A percentile compares a stretch with the other conserved stretches of the same genome.
Conservation (phyloP, 2,888 invertebrate genomes). For the Salticus scenicus region DNA sequence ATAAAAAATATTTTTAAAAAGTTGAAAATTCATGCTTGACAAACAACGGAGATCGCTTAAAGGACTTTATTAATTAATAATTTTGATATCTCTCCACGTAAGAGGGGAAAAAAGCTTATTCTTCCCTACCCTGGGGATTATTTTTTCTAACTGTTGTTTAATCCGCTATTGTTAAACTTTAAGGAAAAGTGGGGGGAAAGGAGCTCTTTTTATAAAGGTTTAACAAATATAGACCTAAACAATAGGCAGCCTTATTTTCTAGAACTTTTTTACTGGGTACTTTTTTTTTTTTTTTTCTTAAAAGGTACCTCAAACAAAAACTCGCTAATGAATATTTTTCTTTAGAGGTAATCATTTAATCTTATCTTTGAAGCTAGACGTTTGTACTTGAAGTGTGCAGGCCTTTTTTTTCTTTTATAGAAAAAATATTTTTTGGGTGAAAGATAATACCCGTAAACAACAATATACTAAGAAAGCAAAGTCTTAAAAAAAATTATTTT, state of each 20-base stretch:
- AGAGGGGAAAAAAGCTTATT: conserved; percentile 4
- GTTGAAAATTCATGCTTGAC: conserved; percentile 30
- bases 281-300: no score
- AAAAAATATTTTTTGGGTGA: not conserved
- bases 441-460: conserved; percentile 57
- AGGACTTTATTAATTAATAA: conserved; percentile 69
- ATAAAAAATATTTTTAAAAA: conserved; percentile 14
- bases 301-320: conserved; percentile 44
- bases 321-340: conserved; percentile 61
- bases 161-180: conserved; percentile 55
- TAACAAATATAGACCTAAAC: conserved; percentile 65
- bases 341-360: conserved; percentile 62
- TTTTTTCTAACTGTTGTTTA: conserved; percentile 8
- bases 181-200: conserved; percentile 11
- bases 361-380: conserved; percentile 52
- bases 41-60: conserved; percentile 59
- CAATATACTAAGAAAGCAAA: conserved; percentile 34
- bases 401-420: conserved; percentile 17
- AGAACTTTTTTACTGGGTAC: conserved; percentile 16
- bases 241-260: conserved; percentile 27
- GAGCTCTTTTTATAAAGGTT: conserved; percentile 56
- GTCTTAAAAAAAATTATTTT: not conserved
- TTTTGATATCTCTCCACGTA: conserved; percentile 41
- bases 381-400: conserved; percentile 57
- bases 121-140: conserved; percentile 27